Percentiles rank a stretch among this genome's conserved stretches.
phyloP scores from a whole-genome alignment of 2,113 vertebrate species.

The Elaphurus davidianus region DNA sequence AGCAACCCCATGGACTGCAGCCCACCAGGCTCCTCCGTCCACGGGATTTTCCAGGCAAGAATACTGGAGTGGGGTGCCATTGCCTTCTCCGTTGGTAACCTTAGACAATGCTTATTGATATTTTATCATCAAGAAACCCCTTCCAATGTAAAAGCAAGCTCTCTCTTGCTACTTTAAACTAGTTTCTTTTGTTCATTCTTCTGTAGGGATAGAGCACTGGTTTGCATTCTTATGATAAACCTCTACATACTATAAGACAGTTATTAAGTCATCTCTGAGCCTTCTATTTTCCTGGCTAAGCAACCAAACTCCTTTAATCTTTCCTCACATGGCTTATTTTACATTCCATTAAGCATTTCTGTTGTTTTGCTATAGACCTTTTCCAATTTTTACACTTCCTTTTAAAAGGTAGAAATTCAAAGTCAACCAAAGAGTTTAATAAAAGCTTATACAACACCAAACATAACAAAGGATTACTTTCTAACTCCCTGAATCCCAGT shows the following conservation, averaged over 20 bases:
- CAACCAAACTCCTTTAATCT: conserved; percentile 31
- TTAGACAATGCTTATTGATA: not conserved
- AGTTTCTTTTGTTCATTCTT: not conserved
- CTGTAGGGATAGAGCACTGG: not conserved
- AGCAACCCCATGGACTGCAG: no score
- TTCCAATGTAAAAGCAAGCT: conserved; percentile 2
- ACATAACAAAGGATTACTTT: conserved; percentile 26
- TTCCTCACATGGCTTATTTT: conserved; percentile 33
- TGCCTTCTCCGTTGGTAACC: not conserved
- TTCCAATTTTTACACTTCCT: conserved; percentile 41
- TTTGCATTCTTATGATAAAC: not conserved
- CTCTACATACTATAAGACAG: not conserved
- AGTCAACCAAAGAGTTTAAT: conserved; percentile 45
- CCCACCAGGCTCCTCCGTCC: no score
- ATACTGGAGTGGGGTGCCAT: no score
- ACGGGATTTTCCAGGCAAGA: no score
- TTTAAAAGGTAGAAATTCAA: conserved; percentile 24
- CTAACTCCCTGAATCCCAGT: conserved; percentile 10
- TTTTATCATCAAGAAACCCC: conserved; percentile 23
- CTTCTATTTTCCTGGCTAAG: conserved; percentile 40
- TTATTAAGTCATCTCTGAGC: not conserved
- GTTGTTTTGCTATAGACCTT: conserved; percentile 22
- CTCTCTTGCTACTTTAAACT: not conserved
- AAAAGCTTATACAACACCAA: conserved; percentile 18
- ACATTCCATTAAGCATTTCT: conserved; percentile 41